Conservation (phyloP, 2,797 vertebrate species). For the Gymnopithys bicolor region DNA sequence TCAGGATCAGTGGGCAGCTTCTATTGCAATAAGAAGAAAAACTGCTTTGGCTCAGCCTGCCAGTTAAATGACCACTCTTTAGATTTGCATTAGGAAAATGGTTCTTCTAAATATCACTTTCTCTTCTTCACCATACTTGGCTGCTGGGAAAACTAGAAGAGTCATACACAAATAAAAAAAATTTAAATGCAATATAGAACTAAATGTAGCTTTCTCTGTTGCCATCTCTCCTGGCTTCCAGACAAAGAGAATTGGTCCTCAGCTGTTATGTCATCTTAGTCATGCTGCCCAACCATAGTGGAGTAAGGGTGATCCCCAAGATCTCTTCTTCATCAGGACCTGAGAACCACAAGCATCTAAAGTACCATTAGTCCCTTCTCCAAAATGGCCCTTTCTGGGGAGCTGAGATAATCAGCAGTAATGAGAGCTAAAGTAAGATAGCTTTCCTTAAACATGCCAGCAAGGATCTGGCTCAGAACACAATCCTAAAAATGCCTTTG, state of each 20-base stretch:
- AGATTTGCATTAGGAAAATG: neutral
- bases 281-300: neutral
- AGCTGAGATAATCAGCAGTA: neutral
- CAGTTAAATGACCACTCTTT: neutral
- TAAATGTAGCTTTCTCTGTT: neutral
- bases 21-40: neutral
- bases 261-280: neutral
- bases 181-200: neutral
- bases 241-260: neutral
- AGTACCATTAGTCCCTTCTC: neutral
- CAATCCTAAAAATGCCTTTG: conserved; percentile 31
- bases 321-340: neutral
- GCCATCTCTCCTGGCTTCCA: neutral
- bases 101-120: neutral
- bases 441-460: neutral
- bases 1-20: neutral
- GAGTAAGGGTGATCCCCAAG: neutral
- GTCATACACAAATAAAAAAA: neutral
- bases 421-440: neutral
- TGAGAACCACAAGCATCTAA: neutral
- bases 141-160: neutral
- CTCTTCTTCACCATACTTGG: neutral
- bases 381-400: neutral
- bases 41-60: neutral
- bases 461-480: conserved; percentile 6